Percentiles rank a stretch among this genome's conserved stretches.
Evolutionary conservation across 2,113 vertebrate genomes (phyloP).

Genomic region (Furnarius figulus): DNA sequence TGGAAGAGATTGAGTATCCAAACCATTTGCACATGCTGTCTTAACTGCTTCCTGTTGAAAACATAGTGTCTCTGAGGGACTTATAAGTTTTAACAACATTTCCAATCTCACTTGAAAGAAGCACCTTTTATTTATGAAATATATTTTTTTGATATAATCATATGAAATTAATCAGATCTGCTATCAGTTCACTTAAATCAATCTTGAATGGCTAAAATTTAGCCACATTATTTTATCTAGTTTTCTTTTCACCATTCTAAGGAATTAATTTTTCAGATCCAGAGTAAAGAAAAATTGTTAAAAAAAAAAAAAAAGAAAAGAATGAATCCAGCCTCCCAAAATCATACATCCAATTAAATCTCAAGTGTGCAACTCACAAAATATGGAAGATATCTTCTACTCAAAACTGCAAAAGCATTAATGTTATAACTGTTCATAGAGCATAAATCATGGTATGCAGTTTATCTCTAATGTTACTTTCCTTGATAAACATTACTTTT

Average conservation of each 20-base stretch:
- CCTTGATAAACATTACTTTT: neutral
- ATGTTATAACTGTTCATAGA: neutral
- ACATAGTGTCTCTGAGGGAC: neutral
- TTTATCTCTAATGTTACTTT: neutral
- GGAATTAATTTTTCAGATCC: neutral
- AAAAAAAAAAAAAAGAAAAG: fast-evolving
- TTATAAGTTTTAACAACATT: neutral
- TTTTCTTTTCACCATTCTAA: neutral
- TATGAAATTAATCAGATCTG: neutral
- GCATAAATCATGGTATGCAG: neutral
- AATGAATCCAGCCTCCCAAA: neutral
- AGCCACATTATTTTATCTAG: neutral
- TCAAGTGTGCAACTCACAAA: neutral
- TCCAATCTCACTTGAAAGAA: neutral
- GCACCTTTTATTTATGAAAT: neutral
- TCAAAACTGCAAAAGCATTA: neutral
- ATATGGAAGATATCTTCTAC: neutral
- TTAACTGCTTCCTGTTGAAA: neutral
- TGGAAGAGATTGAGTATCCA: neutral
- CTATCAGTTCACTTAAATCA: neutral
- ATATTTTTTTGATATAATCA: neutral
- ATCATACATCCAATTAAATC: neutral
- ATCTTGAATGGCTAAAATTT: neutral
- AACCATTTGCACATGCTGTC: neutral
- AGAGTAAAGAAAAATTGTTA: neutral